Evolutionary conservation across 2,888 invertebrate genomes (phyloP).

Genomic region (Buathra laborator): DNA sequence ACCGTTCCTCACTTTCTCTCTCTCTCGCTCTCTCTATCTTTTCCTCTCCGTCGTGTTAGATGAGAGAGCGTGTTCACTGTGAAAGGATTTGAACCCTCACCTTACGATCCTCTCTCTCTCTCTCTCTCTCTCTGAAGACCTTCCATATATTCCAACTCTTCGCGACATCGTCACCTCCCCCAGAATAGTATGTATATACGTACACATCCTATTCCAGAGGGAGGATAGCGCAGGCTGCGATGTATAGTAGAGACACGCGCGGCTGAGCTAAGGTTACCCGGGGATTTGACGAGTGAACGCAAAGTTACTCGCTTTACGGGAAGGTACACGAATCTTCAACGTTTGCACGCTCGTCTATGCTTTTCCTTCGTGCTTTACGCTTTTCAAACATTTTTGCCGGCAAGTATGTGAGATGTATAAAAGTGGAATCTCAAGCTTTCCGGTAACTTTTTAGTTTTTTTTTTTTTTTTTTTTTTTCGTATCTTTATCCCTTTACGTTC

Average conservation of each 20-base stretch:
- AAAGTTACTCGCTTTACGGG: constrained; percentile 50
- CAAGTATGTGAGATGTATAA: constrained; percentile 5
- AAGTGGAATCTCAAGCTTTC: constrained; percentile 7
- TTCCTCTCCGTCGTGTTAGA: constrained; percentile 36
- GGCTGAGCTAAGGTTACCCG: constrained; percentile 34
- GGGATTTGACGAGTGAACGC: constrained; percentile 58
- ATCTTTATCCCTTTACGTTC: constrained; percentile 1
- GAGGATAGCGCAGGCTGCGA: constrained; percentile 20
- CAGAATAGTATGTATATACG: constrained; percentile 25
- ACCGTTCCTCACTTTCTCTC: constrained; percentile 15
- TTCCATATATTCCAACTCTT: constrained; percentile 1
- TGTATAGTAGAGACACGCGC: constrained; percentile 26
- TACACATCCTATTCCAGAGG: constrained; percentile 25
- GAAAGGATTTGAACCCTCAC: constrained; percentile 63
- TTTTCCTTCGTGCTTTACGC: constrained; percentile 5
- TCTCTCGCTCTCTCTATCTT: neutral
- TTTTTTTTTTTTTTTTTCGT: neutral
- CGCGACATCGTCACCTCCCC: constrained; percentile 49
- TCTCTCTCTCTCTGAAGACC: constrained; percentile 11
- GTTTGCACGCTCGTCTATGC: constrained; percentile 35
- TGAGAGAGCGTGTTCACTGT: constrained; percentile 63
- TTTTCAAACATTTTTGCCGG: constrained; percentile 23
- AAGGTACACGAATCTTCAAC: constrained; percentile 8
- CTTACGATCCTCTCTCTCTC: constrained; percentile 10
- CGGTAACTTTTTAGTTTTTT: neutral